Base-by-base conservation (phyloP, 1,140 invertebrate genomes). In the Tetramorium parvispinum region DNA sequence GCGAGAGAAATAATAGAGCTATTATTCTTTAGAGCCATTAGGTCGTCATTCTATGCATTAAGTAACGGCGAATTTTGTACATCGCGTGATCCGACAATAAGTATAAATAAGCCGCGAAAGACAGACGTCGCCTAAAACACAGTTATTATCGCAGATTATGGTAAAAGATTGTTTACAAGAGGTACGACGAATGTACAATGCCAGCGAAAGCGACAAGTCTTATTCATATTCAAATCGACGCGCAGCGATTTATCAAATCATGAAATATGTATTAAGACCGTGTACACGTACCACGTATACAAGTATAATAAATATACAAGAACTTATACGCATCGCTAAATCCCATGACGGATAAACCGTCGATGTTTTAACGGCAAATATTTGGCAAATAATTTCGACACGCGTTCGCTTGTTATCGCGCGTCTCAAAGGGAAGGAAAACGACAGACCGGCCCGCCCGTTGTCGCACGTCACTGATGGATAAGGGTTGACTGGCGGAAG, bases 401-500 rank as follows among this genome's bases (percentile, higher is more conserved):
- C 53, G 68, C 61, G 46, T 51, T 53, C 21, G 40, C 37, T 46
- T 7, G n/a, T 77, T 53, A 16, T 70, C 27, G 10, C 43, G 32
- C 27, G 8, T 40, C 65, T 66, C 43, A n/a, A 53, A 40, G 63
- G 40, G 55, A 68, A 21, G 49, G 37, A 32, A 65, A 79, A 16
- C 46, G 27, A 13, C 24, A 18, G 37, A 16, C 43, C 32, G 11
- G n/a, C 27, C 49, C 32, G 46, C 16, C 21, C 59, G 61, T 85
- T 32, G 71, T 68, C 68, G 63, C 75, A 75, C 78, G 66, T 87
- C 79, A 82, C 76, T 85, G 75, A 40, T 27, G 68, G 68, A 83
- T 75, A 82, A 86, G 86, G 88, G 86, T 87, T 87, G 85, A 87
- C 49, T 71, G 78, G 51, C 46, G 55, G 53, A 73, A 75, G 55